Evolutionary conservation across 2,888 invertebrate species (phyloP).

Genomic region (Parapristionchus giblindavisi): DNA sequence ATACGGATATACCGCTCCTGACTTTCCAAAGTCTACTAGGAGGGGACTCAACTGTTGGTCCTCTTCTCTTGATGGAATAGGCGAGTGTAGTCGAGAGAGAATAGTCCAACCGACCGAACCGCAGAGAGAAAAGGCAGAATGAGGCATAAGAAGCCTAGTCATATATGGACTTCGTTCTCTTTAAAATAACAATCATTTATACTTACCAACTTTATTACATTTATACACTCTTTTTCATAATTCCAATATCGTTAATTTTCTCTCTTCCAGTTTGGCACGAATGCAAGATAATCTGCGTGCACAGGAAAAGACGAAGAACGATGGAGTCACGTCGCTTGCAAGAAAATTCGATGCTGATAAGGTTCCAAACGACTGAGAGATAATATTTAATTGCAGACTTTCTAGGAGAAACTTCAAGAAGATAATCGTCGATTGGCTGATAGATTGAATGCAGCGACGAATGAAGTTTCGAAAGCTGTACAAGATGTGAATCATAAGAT

Average conservation of each 20-base stretch:
- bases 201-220: background rate
- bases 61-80: too few species aligned
- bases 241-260: background rate
- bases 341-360: constrained; percentile 61
- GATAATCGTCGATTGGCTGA: constrained; percentile 64
- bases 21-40: too few species aligned
- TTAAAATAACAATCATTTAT: too few species aligned
- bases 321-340: constrained; percentile 58
- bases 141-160: too few species aligned
- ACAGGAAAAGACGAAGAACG: constrained; percentile 60
- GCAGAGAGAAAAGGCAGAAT: too few species aligned
- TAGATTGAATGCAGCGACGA: constrained; percentile 61
- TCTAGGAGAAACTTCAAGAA: constrained; percentile 59
- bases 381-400: background rate
- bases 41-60: too few species aligned
- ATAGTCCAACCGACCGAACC: too few species aligned
- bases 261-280: constrained; percentile 56
- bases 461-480: constrained; percentile 46
- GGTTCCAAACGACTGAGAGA: constrained; percentile 36
- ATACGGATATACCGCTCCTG: too few species aligned
- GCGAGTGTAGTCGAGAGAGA: too few species aligned
- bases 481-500: constrained; percentile 54
- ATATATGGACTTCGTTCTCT: too few species aligned
- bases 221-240: background rate
- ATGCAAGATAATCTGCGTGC: constrained; percentile 61